phyloP scores from a whole-genome alignment of 2,888 invertebrate species.

The Iphiclides podalirius region DNA sequence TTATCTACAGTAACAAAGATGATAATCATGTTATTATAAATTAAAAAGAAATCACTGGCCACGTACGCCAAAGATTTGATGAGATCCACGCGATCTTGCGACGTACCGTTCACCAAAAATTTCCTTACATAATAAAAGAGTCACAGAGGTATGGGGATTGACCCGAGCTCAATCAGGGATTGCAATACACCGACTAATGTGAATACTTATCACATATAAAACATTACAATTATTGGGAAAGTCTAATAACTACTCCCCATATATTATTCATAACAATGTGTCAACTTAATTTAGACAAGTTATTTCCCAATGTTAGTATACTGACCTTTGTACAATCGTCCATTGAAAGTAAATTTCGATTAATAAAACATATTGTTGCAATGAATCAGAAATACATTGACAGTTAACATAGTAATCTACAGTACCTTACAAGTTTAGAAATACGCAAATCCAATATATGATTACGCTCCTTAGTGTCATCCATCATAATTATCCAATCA shows the following conservation, averaged over 20 bases:
- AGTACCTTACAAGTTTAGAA: slow-evolving; percentile 63
- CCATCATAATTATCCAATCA: slow-evolving; percentile 44
- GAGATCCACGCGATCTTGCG: slow-evolving; percentile 19
- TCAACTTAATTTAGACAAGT: slow-evolving; percentile 64
- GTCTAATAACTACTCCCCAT: slow-evolving; percentile 55
- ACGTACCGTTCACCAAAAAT: slow-evolving; percentile 24
- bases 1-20: slow-evolving; percentile 14
- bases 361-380: slow-evolving; percentile 32
- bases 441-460: slow-evolving; percentile 30
- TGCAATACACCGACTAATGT: slow-evolving; percentile 70
- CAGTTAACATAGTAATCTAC: slow-evolving; percentile 58
- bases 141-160: slow-evolving; percentile 56
- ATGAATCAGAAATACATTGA: slow-evolving; percentile 44
- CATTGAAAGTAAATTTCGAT: slow-evolving; percentile 24
- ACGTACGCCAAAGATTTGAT: slow-evolving; percentile 21
- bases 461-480: slow-evolving; percentile 46
- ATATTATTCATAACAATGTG: slow-evolving; percentile 64
- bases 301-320: slow-evolving; percentile 48
- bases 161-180: slow-evolving; percentile 53
- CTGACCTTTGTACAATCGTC: slow-evolving; percentile 49
- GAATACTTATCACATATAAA: slow-evolving; percentile 66
- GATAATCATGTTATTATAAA: slow-evolving; percentile 8
- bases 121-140: slow-evolving; percentile 33
- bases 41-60: slow-evolving; percentile 19
- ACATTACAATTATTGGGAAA: slow-evolving; percentile 67